These are phyloP conservation scores for Pseudorhombus dupliciocellatus DNA, from an alignment of 2,113 vertebrate genomes.

Conservation along the genomic window DNA sequence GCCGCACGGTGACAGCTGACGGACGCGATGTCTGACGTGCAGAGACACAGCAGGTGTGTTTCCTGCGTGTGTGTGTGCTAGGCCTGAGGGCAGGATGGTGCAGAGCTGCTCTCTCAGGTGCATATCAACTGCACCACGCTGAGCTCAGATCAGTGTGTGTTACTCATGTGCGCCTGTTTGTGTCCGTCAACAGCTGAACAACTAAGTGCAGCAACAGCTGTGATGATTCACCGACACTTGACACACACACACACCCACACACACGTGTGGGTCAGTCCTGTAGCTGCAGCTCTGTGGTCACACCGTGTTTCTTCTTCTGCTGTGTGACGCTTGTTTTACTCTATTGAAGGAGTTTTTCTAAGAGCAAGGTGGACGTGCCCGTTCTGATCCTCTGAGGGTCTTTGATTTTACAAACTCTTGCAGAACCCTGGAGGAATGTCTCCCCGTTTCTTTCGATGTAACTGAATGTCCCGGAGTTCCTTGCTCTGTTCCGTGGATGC, in stretches of 20 bases:
- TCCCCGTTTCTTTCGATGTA: not conserved
- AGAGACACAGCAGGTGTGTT: not conserved
- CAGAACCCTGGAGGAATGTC: not conserved
- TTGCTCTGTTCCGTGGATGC: conserved; percentile 14
- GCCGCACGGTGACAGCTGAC: not conserved
- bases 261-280: conserved; percentile 40
- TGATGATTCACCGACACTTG: conserved; percentile 50
- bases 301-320: not conserved
- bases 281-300: conserved; percentile 17
- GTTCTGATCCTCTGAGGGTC: conserved; percentile 21
- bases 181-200: conserved; percentile 63
- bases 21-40: not conserved
- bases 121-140: too few relatives aligned
- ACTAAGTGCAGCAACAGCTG: conserved; percentile 73
- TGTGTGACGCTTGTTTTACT: not conserved
- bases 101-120: too few relatives aligned
- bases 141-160: not conserved
- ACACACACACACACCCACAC: conserved; percentile 47
- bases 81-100: too few relatives aligned
- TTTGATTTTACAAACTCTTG: conserved; percentile 17
- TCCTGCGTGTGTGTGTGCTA: not conserved
- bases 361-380: not conserved
- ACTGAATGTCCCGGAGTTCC: conserved; percentile 16
- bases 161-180: conserved; percentile 34
- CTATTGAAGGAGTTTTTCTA: conserved; percentile 7